Evolutionary conservation across 2,797 vertebrate genomes (phyloP), one percentile per base, ranked within the genome.

Genomic region (Anguilla obscura): DNA sequence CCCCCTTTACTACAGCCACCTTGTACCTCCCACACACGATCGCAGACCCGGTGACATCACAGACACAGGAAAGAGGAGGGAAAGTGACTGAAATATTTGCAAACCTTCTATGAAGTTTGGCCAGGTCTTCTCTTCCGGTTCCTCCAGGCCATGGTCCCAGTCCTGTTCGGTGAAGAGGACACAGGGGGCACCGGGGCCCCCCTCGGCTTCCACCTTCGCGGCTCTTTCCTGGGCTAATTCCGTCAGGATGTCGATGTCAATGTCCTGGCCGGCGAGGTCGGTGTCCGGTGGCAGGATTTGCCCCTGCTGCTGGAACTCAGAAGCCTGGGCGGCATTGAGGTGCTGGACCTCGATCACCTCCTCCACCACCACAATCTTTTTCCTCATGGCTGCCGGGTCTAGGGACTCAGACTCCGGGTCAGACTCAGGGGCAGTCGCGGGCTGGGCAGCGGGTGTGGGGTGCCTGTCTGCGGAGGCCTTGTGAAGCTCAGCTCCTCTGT

Each of bases 351-450:
- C 96, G 84, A 97, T 93, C 83, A 95, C 94, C 92, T 97, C 96
- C 88, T 97, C 96, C 5, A 97, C 96, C 24, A 97, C 95, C 2
- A 97, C 96, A 56, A 97, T 96, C 91, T 97, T 97, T 90, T 92
- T 97, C 92, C 87, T 95, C 96, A 97, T 97, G 93, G 92, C 87
- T 85, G 92, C 90, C 86, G 96, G 95, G 93, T 96, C 94, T 83
- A 33, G 85, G 76, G 93, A 90, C 54, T 88, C 40, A 79, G 21
- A 86, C 74, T 50, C 63, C 0, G 90, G 87, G n/a, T 93, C 88
- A 74, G 24, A 87, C 66, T 52, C 58, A 0, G 90, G 87, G 18
- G 93, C 88, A 58, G 91, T 91, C 90, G 89, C 93, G 86, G 91
- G 92, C 52, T 85, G 92, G 92, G 91, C 91, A 89, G 93, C 93